Evolutionary conservation across 2,888 invertebrate genomes (phyloP).

Genomic region (Apodemia hepburni): DNA sequence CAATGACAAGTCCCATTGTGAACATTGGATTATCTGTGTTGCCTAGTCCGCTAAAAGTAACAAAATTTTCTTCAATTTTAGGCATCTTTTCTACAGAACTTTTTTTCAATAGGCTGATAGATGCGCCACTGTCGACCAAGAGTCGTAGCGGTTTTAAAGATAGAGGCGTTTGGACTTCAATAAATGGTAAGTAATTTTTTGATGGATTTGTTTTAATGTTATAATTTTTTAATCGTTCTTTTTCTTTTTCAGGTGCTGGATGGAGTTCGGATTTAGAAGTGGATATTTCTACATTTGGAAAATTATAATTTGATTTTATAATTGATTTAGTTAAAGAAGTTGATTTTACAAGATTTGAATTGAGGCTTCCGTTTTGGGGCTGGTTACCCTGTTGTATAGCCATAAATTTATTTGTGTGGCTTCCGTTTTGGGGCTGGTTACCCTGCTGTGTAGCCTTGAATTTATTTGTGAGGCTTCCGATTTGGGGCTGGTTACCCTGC

Average conservation of each 20-base stretch:
- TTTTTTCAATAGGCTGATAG: neutral
- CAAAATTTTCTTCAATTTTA: neutral
- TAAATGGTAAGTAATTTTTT: neutral
- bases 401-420: too few relatives aligned
- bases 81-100: neutral
- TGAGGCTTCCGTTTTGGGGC: too few relatives aligned
- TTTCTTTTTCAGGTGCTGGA: neutral
- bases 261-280: neutral
- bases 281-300: too few relatives aligned
- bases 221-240: neutral
- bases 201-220: neutral
- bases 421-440: too few relatives aligned
- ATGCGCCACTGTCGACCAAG: neutral
- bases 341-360: neutral
- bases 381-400: too few relatives aligned
- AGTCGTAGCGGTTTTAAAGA: neutral
- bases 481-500: neutral
- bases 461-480: neutral
- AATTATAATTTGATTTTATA: too few relatives aligned
- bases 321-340: neutral
- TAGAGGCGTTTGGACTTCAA: neutral
- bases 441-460: too few relatives aligned
- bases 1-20: neutral
- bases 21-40: slow-evolving; percentile 16
- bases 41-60: neutral